Percentiles rank a stretch among this genome's conserved stretches.
phyloP scores from a whole-genome alignment of 2,888 invertebrate genomes.

The Acronicta aceris region DNA sequence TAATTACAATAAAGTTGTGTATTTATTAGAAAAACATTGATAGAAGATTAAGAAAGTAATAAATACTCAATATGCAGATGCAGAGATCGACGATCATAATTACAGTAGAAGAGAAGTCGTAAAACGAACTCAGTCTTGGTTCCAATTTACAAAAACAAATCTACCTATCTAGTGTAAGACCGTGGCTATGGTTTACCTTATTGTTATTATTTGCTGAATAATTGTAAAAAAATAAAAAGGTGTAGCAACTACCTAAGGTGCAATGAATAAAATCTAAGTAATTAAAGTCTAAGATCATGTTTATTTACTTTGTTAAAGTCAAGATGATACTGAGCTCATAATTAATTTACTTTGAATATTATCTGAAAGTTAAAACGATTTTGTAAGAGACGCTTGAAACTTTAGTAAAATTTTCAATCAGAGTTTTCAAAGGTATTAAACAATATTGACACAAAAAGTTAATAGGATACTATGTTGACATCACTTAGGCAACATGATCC shows the following conservation, averaged over 20 bases:
- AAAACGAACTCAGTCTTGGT: no score
- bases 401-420: constrained; percentile 34
- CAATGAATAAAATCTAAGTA: constrained; percentile 5
- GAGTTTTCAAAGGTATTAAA: constrained; percentile 24
- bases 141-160: no score
- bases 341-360: constrained; percentile 39
- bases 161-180: no score
- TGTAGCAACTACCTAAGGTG: constrained; percentile 1
- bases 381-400: constrained; percentile 12
- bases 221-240: background rate
- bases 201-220: no score
- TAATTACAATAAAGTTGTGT: no score
- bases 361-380: constrained; percentile 34
- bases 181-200: no score
- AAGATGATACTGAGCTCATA: constrained; percentile 19
- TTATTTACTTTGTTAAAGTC: constrained; percentile 5
- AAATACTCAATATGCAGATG: no score
- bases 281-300: background rate
- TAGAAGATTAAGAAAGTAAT: no score
- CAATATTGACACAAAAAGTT: constrained; percentile 40
- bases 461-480: constrained; percentile 26
- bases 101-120: no score
- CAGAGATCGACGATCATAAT: no score
- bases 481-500: constrained; percentile 15
- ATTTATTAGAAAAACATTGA: no score